Base-by-base conservation (phyloP, 2,888 invertebrate genomes). In the Brachyptera risi region DNA sequence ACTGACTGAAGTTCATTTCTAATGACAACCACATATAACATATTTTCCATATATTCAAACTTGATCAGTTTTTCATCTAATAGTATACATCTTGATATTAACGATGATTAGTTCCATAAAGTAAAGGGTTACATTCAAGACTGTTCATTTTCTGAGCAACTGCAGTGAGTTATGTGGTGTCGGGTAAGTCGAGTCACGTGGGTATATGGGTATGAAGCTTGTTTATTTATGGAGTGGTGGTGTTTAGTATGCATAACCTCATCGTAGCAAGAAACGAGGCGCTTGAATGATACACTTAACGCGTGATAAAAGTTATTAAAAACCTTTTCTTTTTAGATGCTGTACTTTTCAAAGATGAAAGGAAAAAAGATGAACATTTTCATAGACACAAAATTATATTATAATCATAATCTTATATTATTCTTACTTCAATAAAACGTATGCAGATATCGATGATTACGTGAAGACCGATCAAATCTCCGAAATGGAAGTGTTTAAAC, bases 281-380 rank as follows among this genome's bases (percentile, higher is more conserved):
- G 35, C 54, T 19, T 56, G 49, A 61, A 61, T 56, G 57, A 61
- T 61, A 37, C 47, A 61, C 57, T 61, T 35, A 26, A 13, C 17
- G 49, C 44, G 61, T 57, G 61, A 49, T 49, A 38, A 50, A 61
- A 57, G 57, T 61, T 57, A 61, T 61, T 61, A 61, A 57, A 58
- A 61, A 19, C 57, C 54, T 13, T 31, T 27, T 51, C 35, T 54
- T 47, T n/a, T n/a, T n/a, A n/a, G n/a, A n/a, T n/a, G n/a, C n/a
- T n/a, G n/a, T n/a, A n/a, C 21, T 47, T 23, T 24, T 7, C 47
- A 23, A 5, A 47, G 24, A 21, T 42, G 17, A 17, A 7, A 47
- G 24, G 47, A 47, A 47, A 24, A 47, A 47, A 21, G 24, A 23
- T 9, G 24, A 24, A 47, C 5, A 47, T 42, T 19, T 42, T 42